phyloP scores from a whole-genome alignment of 2,113 vertebrate species.

The Rhinogobius similis region DNA sequence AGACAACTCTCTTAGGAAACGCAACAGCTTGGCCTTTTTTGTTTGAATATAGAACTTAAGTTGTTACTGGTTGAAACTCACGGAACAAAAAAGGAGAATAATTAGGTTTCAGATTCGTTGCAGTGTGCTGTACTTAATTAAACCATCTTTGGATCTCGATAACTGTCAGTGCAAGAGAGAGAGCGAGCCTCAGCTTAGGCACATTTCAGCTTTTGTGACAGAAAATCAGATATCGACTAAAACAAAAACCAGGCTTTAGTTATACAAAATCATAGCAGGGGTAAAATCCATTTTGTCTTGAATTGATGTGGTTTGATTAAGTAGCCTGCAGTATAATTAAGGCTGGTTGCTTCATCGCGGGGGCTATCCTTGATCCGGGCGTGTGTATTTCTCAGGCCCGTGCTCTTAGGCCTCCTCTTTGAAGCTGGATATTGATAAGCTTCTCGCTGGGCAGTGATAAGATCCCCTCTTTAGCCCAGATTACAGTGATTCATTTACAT shows the following conservation, averaged over 20 bases:
- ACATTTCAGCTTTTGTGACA: conserved; percentile 12
- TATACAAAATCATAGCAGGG: conserved; percentile 12
- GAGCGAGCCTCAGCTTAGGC: neutral
- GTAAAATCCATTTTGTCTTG: conserved; percentile 29
- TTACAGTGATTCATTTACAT: conserved; percentile 51
- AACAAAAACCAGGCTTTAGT: conserved; percentile 11
- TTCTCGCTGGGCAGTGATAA: conserved; percentile 43
- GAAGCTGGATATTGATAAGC: conserved; percentile 62
- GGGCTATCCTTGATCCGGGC: conserved; percentile 21
- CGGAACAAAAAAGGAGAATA: conserved; percentile 48
- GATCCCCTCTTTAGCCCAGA: conserved; percentile 49
- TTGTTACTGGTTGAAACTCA: conserved; percentile 53
- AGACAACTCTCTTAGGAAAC: neutral
- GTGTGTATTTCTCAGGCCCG: conserved; percentile 41
- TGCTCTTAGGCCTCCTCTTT: conserved; percentile 49
- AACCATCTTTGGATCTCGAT: conserved; percentile 38
- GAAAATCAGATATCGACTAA: conserved; percentile 14
- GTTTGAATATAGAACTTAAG: conserved; percentile 33
- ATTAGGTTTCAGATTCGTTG: conserved; percentile 35
- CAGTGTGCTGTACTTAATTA: conserved; percentile 34
- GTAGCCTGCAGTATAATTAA: conserved; percentile 41
- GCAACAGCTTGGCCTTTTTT: neutral
- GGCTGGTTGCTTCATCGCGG: conserved; percentile 31
- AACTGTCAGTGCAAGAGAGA: conserved; percentile 11
- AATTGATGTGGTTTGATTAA: conserved; percentile 52